phyloP scores from a whole-genome alignment of 2,797 vertebrate species.

The Pteropus rufus region DNA sequence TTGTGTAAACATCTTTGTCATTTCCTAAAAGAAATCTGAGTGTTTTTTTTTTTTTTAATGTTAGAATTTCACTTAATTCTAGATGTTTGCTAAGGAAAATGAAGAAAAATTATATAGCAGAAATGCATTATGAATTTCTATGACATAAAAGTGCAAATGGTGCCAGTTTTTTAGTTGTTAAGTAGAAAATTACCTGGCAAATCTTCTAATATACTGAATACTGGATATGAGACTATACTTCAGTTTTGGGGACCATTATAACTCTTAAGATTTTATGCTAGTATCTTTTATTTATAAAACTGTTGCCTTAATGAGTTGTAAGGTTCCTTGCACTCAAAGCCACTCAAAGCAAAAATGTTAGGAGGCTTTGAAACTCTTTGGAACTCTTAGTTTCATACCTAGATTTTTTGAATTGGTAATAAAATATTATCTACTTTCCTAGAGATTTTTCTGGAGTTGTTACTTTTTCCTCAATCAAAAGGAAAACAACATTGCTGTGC shows the following conservation, averaged over 20 bases:
- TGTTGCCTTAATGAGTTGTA: not conserved
- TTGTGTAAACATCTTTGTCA: not conserved
- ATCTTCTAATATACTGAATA: not conserved
- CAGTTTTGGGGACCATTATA: not conserved
- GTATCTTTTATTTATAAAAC: constrained; percentile 2
- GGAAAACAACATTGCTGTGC: not conserved
- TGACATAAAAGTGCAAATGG: not conserved
- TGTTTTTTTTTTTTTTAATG: not conserved
- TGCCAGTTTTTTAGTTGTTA: not conserved
- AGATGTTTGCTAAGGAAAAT: not conserved
- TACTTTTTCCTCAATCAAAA: not conserved
- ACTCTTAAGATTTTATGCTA: not conserved
- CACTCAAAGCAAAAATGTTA: not conserved
- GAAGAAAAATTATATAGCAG: not conserved
- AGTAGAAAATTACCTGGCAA: not conserved
- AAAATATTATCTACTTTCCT: not conserved
- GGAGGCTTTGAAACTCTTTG: not conserved
- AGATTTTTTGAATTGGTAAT: not conserved
- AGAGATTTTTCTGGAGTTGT: not conserved
- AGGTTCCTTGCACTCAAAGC: not conserved
- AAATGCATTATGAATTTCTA: not conserved
- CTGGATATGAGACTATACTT: not conserved
- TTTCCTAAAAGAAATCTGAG: not conserved
- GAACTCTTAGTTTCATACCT: not conserved
- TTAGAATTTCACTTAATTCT: constrained; percentile 24